Conservation (phyloP, 1,140 invertebrate species). For the Calosoma granatense region DNA sequence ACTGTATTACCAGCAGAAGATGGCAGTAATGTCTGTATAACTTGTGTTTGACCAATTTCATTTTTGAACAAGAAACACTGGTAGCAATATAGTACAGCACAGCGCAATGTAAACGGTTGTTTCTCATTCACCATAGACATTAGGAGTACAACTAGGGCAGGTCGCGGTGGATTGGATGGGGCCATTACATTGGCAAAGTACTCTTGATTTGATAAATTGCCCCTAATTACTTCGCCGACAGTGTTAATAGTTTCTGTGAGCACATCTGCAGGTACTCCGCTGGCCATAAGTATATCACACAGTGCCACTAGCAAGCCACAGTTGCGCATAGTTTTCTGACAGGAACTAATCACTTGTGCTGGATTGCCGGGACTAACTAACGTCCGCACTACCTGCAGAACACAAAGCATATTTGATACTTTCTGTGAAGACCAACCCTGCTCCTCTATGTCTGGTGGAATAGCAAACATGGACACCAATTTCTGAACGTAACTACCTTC, state of each 20-base stretch:
- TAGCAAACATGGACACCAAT: constrained; percentile 76
- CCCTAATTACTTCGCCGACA: constrained; percentile 90
- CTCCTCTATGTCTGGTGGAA: constrained; percentile 59
- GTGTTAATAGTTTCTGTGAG: constrained; percentile 93
- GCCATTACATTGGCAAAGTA: constrained; percentile 86
- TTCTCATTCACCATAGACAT: constrained; percentile 99
- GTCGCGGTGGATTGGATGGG: constrained; percentile 81
- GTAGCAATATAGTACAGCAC: constrained; percentile 94
- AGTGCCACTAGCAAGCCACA: constrained; percentile 73
- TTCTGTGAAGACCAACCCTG: constrained; percentile 89
- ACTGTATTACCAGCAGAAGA: constrained; percentile 36
- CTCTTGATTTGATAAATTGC: constrained; percentile 84
- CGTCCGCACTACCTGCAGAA: constrained; percentile 81
- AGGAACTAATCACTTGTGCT: constrained; percentile 53
- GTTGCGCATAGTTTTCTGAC: constrained; percentile 80
- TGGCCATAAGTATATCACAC: constrained; percentile 87
- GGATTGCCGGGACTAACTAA: constrained; percentile 32
- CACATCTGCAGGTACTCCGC: constrained; percentile 92
- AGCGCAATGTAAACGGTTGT: constrained; percentile 83
- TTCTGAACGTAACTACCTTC: constrained; percentile 92
- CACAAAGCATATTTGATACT: constrained; percentile 86
- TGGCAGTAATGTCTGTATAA: constrained; percentile 87
- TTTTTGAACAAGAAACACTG: constrained; percentile 94
- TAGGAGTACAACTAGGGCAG: constrained; percentile 86
- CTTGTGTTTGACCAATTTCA: constrained; percentile 72